phyloP scores from a whole-genome alignment of 2,888 invertebrate genomes.

The Lochmaea capreae region DNA sequence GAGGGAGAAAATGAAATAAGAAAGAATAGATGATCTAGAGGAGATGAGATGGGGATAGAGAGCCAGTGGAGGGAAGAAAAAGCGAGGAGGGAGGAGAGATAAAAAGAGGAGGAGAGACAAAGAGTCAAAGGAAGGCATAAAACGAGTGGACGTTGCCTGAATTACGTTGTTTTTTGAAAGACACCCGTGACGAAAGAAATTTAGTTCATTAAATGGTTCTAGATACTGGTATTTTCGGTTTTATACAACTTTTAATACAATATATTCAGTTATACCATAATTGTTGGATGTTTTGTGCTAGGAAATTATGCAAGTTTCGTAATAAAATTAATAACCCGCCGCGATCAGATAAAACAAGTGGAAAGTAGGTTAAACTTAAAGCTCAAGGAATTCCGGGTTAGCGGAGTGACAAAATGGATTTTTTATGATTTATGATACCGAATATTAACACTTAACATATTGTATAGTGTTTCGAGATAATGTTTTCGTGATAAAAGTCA shows the following conservation, averaged over 20 bases:
- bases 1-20: too few species aligned
- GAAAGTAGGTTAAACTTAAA: conserved; percentile 29
- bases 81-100: too few species aligned
- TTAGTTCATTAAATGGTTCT: not conserved
- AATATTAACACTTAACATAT: conserved; percentile 20
- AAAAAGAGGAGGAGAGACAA: too few species aligned
- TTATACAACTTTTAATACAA: not conserved
- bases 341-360: conserved; percentile 19
- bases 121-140: too few species aligned
- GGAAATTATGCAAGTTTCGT: conserved; percentile 11
- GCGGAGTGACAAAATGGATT: conserved; percentile 21
- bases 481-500: not conserved
- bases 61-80: too few species aligned
- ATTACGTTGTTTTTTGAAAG: too few species aligned
- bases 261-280: not conserved
- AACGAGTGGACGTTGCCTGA: too few species aligned
- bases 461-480: not conserved
- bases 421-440: conserved; percentile 23
- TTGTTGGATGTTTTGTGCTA: not conserved
- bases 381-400: conserved; percentile 27
- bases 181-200: too few species aligned
- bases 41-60: too few species aligned
- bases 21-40: too few species aligned
- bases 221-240: not conserved
- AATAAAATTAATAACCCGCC: conserved; percentile 9